Conservation (phyloP, 2,888 invertebrate species). For the Drosophila niveifrons region DNA sequence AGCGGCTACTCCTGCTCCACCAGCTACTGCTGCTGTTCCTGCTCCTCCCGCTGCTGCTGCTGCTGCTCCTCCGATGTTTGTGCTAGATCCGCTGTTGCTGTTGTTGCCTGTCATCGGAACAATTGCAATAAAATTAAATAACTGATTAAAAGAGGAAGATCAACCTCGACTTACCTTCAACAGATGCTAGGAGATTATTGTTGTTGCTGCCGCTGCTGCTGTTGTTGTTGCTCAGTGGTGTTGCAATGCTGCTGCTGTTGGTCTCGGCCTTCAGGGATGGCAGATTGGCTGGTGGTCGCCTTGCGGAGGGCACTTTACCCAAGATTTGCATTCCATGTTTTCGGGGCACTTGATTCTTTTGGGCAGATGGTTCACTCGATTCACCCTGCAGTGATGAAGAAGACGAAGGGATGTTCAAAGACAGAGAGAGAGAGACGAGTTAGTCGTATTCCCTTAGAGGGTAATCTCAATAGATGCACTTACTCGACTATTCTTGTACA, state of each 20-base stretch:
- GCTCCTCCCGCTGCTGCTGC: conserved; percentile 48
- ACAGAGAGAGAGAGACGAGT: background rate
- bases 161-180: conserved; percentile 64
- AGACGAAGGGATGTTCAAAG: background rate
- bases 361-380: conserved; percentile 94
- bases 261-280: conserved; percentile 99
- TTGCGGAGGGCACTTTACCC: conserved; percentile 99
- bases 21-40: conserved; percentile 49
- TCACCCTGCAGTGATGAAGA: conserved; percentile 88
- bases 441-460: too few relatives aligned
- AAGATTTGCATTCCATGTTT: conserved; percentile 99
- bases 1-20: conserved; percentile 44
- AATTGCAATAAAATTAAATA: background rate
- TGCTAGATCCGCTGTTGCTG: conserved; percentile 44
- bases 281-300: conserved; percentile 99
- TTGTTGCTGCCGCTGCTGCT: conserved; percentile 50
- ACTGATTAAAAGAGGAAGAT: background rate
- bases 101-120: conserved; percentile 43
- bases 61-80: conserved; percentile 53
- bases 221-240: conserved; percentile 58
- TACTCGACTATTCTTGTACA: conserved; percentile 95
- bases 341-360: conserved; percentile 95
- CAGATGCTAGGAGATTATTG: conserved; percentile 60
- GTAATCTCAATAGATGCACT: conserved; percentile 83
- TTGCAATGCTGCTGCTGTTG: conserved; percentile 72